A percentile compares a stretch with the other conserved stretches of the same genome.
Evolutionary conservation across 2,888 invertebrate genomes (phyloP).

Genomic region (Cecidostiba fungosa): DNA sequence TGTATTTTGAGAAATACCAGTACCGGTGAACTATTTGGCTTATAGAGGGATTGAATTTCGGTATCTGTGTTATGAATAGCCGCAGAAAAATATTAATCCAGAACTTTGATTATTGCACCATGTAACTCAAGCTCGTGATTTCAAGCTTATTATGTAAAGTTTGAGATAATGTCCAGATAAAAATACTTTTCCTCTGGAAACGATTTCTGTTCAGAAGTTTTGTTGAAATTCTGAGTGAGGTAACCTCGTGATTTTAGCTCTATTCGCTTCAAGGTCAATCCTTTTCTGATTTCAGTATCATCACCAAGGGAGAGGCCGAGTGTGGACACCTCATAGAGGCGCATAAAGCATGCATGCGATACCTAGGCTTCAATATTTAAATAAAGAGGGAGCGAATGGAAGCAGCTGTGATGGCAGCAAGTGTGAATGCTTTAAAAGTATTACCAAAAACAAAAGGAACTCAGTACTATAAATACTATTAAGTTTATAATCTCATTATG

Average conservation of each 20-base stretch:
- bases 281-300: slow-evolving; percentile 86
- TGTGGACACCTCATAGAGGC: slow-evolving; percentile 95
- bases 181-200: neutral
- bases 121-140: slow-evolving; percentile 14
- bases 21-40: neutral
- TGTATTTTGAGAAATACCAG: neutral
- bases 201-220: neutral
- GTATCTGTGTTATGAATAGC: neutral
- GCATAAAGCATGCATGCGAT: slow-evolving; percentile 97
- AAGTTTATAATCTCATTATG: slow-evolving; percentile 43
- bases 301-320: slow-evolving; percentile 95
- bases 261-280: slow-evolving; percentile 22
- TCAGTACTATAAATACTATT: slow-evolving; percentile 48
- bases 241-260: neutral
- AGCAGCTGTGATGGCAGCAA: neutral
- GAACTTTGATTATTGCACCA: slow-evolving; percentile 41
- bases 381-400: neutral
- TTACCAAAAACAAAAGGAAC: slow-evolving; percentile 30
- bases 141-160: slow-evolving; percentile 25
- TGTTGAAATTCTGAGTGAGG: neutral
- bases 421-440: slow-evolving; percentile 40
- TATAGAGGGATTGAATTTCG: neutral
- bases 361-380: slow-evolving; percentile 97
- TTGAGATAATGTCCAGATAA: neutral
- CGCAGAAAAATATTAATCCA: slow-evolving; percentile 17